Percentiles rank a stretch among this genome's conserved stretches.
Evolutionary conservation across 2,888 invertebrate species (phyloP).

Genomic region (Orchesella flavescens): DNA sequence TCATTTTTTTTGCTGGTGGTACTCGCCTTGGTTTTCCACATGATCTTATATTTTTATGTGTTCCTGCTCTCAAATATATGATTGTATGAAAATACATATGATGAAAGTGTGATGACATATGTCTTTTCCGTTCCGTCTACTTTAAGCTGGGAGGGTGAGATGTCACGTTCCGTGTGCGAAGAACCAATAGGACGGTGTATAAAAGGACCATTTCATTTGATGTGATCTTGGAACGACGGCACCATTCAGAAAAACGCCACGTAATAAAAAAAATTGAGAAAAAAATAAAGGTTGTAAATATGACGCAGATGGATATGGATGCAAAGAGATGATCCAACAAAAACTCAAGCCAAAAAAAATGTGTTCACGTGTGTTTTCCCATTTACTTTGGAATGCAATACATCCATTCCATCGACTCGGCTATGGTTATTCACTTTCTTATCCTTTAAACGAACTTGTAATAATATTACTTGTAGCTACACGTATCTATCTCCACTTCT

Average conservation of each 20-base stretch:
- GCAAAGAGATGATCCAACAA: background rate
- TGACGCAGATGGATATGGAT: slow-evolving; percentile 18
- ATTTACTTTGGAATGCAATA: no score
- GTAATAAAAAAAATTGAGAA: slow-evolving; percentile 13
- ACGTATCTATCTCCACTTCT: no score
- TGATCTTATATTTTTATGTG: no score
- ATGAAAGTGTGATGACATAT: background rate
- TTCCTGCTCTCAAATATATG: no score
- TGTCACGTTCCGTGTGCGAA: background rate
- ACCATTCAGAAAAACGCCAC: slow-evolving; percentile 10
- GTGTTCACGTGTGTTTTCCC: no score
- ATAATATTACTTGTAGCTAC: no score
- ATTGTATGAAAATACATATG: slow-evolving; percentile 1
- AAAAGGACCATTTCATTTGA: slow-evolving; percentile 4
- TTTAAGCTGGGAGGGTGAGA: background rate
- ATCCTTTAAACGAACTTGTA: no score
- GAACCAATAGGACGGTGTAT: background rate
- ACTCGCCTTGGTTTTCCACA: no score
- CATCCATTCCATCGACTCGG: no score
- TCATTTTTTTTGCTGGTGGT: no score
- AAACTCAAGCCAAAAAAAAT: no score
- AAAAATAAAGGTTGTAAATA: background rate
- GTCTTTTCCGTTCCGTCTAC: background rate
- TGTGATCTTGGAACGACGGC: slow-evolving; percentile 26
- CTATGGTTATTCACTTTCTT: no score